Conservation (phyloP, 2,113 vertebrate species). For the Protobothrops mucrosquamatus region DNA sequence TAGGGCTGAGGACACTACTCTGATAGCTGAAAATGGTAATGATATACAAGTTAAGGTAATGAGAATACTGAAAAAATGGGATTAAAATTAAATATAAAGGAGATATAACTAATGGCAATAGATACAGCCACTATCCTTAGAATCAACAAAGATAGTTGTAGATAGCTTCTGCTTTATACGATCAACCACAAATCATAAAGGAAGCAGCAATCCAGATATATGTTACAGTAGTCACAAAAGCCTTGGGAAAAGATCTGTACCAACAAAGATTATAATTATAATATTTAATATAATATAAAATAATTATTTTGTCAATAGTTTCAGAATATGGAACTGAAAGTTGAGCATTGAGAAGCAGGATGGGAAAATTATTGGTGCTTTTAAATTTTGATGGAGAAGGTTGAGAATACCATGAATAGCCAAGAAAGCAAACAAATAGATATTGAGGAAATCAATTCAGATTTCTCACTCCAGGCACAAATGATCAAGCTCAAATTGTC, state of each 20-base stretch:
- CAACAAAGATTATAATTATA: background rate
- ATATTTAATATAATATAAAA: background rate
- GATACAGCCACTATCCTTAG: background rate
- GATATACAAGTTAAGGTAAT: background rate
- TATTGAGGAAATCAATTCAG: background rate
- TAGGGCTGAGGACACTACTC: background rate
- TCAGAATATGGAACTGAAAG: slow-evolving; percentile 13
- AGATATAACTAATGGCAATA: background rate
- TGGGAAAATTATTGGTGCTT: background rate
- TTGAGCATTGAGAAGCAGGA: background rate
- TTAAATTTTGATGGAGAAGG: background rate
- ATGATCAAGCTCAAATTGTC: background rate
- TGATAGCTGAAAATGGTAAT: background rate
- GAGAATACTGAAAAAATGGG: background rate
- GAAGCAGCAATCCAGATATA: background rate
- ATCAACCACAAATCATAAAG: background rate
- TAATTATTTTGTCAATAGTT: background rate
- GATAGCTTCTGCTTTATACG: background rate
- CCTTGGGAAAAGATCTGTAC: background rate
- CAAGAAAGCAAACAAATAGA: background rate
- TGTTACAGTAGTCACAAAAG: background rate
- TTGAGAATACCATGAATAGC: background rate
- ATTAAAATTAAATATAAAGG: background rate
- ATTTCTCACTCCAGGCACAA: background rate
- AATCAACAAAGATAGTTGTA: background rate